Evolutionary conservation across 1,140 invertebrate genomes (phyloP).

Genomic region (Penaeus chinensis): DNA sequence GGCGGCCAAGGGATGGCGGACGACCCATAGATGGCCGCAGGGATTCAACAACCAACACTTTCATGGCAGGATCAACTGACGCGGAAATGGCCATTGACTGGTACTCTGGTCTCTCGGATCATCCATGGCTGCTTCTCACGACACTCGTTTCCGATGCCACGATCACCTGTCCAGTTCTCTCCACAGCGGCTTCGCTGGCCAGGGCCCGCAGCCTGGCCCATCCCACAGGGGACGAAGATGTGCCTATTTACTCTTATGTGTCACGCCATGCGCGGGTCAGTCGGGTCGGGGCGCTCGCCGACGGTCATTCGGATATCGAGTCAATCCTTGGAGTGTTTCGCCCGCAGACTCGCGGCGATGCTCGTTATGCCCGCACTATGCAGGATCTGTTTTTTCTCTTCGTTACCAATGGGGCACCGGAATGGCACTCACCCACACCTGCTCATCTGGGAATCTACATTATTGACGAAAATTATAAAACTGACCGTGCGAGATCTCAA

Average conservation of each 20-base stretch:
- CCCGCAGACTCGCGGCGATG: conserved; percentile 77
- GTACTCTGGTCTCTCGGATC: conserved; percentile 82
- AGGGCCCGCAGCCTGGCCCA: conserved; percentile 64
- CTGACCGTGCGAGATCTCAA: conserved; percentile 25
- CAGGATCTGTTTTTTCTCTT: conserved; percentile 85
- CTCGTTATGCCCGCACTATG: conserved; percentile 80
- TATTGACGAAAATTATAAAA: conserved; percentile 20
- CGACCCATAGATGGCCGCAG: neutral
- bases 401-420: conserved; percentile 73
- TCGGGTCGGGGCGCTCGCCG: conserved; percentile 68
- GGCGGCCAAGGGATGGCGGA: neutral
- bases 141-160: conserved; percentile 82
- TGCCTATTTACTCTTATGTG: conserved; percentile 49
- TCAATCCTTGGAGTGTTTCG: conserved; percentile 83
- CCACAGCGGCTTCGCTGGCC: conserved; percentile 70
- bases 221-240: conserved; percentile 33
- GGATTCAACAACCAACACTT: neutral
- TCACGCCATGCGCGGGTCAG: conserved; percentile 31
- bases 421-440: conserved; percentile 67
- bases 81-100: conserved; percentile 68
- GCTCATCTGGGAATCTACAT: conserved; percentile 56
- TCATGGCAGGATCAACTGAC: neutral
- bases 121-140: conserved; percentile 67
- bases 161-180: conserved; percentile 81
- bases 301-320: conserved; percentile 77